Conservation (phyloP, 2,888 invertebrate genomes). For the Hetaerina titia region DNA sequence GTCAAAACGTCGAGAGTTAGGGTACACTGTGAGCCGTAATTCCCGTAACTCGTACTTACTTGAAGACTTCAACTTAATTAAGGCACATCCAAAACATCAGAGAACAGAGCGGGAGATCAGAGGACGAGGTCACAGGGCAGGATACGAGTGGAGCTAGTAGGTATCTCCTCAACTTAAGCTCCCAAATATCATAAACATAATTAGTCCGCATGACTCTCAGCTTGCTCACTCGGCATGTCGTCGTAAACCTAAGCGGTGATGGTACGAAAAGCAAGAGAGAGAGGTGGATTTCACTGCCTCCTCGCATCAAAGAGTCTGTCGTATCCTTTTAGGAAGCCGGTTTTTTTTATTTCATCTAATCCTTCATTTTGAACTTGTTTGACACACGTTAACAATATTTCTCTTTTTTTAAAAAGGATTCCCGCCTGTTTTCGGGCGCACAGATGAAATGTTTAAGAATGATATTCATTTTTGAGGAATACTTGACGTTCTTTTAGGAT, state of each 20-base stretch:
- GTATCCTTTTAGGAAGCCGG: not conserved
- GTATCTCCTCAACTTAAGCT: not conserved
- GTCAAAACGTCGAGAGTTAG: not conserved
- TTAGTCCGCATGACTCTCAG: not conserved
- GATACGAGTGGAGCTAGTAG: not conserved
- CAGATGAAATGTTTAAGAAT: too few relatives aligned
- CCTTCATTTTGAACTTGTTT: too few relatives aligned
- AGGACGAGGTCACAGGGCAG: not conserved
- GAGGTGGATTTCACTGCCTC: not conserved
- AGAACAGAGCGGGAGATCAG: not conserved
- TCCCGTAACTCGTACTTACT: not conserved
- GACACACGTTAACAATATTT: too few relatives aligned
- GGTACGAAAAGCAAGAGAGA: not conserved
- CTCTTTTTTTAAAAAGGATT: too few relatives aligned
- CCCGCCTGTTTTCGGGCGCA: too few relatives aligned
- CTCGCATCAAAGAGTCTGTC: not conserved
- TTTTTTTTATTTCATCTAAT: not conserved
- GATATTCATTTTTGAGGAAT: too few relatives aligned
- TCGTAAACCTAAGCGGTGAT: not conserved
- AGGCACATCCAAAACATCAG: not conserved
- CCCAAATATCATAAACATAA: slow-evolving; percentile 27
- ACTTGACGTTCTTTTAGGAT: too few relatives aligned
- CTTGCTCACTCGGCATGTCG: not conserved
- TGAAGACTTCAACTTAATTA: slow-evolving; percentile 21
- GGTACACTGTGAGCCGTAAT: slow-evolving; percentile 2